Evolutionary conservation across 2,797 vertebrate genomes (phyloP).

Genomic region (Gambelia wislizenii): DNA sequence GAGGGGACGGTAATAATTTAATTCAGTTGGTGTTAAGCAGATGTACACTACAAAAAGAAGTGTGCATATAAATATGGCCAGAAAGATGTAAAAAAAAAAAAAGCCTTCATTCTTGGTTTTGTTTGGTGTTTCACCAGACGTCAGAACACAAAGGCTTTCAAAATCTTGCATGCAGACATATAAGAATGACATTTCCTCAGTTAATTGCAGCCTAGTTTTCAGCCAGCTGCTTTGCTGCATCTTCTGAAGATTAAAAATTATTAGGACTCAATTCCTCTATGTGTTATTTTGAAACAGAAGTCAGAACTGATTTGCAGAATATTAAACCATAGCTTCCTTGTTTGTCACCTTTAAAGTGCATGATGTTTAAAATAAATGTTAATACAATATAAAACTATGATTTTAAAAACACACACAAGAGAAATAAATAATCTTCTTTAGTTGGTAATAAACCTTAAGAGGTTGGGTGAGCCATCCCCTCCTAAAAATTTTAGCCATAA

Average conservation of each 20-base stretch:
- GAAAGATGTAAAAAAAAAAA: background rate
- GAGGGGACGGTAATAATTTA: slow-evolving; percentile 13
- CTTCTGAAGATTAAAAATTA: slow-evolving; percentile 8
- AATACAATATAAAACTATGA: slow-evolving; percentile 31
- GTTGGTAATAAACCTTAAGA: slow-evolving; percentile 14
- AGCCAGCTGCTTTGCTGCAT: background rate
- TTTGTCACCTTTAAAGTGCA: background rate
- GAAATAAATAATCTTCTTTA: background rate
- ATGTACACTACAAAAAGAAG: background rate
- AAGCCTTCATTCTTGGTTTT: background rate
- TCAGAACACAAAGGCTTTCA: background rate
- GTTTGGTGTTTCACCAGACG: slow-evolving; percentile 26
- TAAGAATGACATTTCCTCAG: background rate
- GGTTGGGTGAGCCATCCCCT: background rate
- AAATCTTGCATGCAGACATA: slow-evolving; percentile 8
- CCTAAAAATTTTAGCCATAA: slow-evolving; percentile 31
- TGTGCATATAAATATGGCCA: background rate
- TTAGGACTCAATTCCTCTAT: background rate
- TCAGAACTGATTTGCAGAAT: slow-evolving; percentile 5
- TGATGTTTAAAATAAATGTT: slow-evolving; percentile 16
- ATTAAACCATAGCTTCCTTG: rapidly evolving
- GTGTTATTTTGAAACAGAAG: background rate
- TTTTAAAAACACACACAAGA: background rate
- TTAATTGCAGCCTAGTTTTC: background rate
- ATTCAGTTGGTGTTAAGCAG: background rate